Base-by-base conservation (phyloP, 2,888 invertebrate genomes). In the Allacma fusca region DNA sequence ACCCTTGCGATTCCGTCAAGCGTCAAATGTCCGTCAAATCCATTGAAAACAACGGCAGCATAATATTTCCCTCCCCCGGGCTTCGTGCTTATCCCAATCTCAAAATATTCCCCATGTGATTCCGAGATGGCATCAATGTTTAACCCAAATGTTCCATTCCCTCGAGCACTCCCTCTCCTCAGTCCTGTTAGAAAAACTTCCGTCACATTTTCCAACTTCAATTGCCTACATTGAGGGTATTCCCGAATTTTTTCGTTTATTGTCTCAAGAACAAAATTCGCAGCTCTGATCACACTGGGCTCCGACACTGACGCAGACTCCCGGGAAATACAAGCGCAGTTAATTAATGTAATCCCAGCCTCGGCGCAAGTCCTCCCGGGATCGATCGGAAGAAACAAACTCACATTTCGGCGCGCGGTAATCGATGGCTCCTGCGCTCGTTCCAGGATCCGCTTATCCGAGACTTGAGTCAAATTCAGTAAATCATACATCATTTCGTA, bases 401-500 rank as follows among this genome's bases (percentile, higher is more conserved):
- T 70, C 13, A 70, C 44, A 12, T 26, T 19, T 4, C 16, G 16
- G 59, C 12, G 5, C 19, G 9, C 23, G 5, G 5, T 5, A 40
- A 40, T 40, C 13, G 13, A 40, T 40, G 13, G 13, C 9, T 59
- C 62, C n/a, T 59, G 7, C 19, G 62, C 62, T n/a, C n/a, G n/a
- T n/a, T 19, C n/a, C n/a, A 23, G n/a, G 5, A 7, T 59, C 24
- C n/a, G 9, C 5, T 23, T n/a, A 21, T n/a, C n/a, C n/a, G n/a
- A 21, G 5, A 59, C 7, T n/a, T 59, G 9, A 12, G n/a, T 12
- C n/a, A 69, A 26, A 40, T 77, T n/a, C 29, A 91, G 85, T 9
- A 96, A 87, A 86, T 95, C 93, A 13, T 88, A 81, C 69, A 97
- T 86, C 0, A 95, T 96, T 81, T 92, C 92, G 86, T 95, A 91